Base-by-base conservation (phyloP, 2,797 vertebrate species). In the Apogon hyalosoma region DNA sequence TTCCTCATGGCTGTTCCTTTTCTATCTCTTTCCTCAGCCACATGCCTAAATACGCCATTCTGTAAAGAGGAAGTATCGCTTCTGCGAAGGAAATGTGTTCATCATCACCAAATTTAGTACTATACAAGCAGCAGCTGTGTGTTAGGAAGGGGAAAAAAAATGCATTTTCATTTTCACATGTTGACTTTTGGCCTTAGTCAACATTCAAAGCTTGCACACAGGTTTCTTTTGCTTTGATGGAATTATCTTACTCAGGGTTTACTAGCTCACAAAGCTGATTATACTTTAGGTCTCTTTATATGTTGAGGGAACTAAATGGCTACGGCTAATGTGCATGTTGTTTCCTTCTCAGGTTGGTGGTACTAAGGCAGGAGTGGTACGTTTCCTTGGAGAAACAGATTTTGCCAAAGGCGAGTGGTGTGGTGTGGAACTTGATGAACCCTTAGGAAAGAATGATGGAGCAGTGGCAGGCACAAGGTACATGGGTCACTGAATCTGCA, bases 371-470 rank as follows among this genome's bases (percentile, higher is more conserved):
- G 98, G 98, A 24, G 98, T 98, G 0, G 96, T 99, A 16, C 96
- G 97, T 40, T 99, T 99, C 69, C 85, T 99, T 21, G 98, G 98
- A 19, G 97, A 99, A 87, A 97, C 98, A 0, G 98, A 99, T 88
- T 99, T 99, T 83, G 98, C 98, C 19, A 99, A 99, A 90, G 98
- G 98, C 36, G 98, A 99, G 8, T 99, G 98, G 98, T 99, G 98
- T 52, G 98, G 98, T 0, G 98, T 99, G 18, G 98, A 99, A 69
- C 82, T 99, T 61, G 98, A 99, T 18, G 98, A 99, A 19, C 98
- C 98, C 2, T 90, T 99, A 24, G 98, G 98, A 40, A 99, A 99
- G 91, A 99, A 99, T 0, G 98, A 99, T 6, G 98, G 98, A 12
- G 97, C 98, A 0, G 97, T 99, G 59, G 98, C 98, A 62, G 98